Conservation (phyloP, 2,797 vertebrate genomes). For the Pseudochromis fuscus region DNA sequence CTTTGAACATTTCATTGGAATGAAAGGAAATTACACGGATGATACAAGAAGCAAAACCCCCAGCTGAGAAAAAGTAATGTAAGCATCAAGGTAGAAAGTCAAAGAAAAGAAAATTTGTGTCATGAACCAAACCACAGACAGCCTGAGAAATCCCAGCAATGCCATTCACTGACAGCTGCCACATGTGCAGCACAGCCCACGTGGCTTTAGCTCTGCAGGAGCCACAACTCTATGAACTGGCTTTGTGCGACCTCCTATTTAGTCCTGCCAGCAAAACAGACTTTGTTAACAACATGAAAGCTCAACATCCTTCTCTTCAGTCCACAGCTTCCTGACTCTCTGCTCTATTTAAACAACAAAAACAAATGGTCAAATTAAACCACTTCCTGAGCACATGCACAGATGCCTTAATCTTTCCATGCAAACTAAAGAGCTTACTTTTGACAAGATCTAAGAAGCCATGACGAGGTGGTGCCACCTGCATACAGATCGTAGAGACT, state of each 20-base stretch:
- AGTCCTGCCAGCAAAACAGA: slow-evolving; percentile 6
- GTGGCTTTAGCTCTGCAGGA: slow-evolving; percentile 27
- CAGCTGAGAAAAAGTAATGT: not conserved
- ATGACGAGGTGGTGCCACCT: not conserved
- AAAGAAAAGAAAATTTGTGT: slow-evolving; percentile 23
- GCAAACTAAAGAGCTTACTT: not conserved
- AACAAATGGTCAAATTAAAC: slow-evolving; percentile 17
- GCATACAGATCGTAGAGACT: slow-evolving; percentile 19
- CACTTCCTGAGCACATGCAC: slow-evolving; percentile 10
- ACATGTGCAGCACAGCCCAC: slow-evolving; percentile 48
- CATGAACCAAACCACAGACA: slow-evolving; percentile 47
- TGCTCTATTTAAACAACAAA: slow-evolving; percentile 21
- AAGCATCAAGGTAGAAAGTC: not conserved
- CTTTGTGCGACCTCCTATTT: slow-evolving; percentile 20
- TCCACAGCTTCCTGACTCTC: not conserved
- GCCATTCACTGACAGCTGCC: slow-evolving; percentile 80
- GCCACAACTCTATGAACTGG: slow-evolving; percentile 33
- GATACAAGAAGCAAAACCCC: not conserved
- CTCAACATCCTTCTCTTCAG: not conserved
- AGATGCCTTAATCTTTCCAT: not conserved
- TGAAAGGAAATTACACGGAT: not conserved
- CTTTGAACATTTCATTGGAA: not conserved
- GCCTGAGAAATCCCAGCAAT: slow-evolving; percentile 71
- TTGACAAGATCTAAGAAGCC: not conserved
- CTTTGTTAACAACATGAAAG: slow-evolving; percentile 15